A percentile compares a stretch with the other conserved stretches of the same genome.
These are phyloP conservation scores for Morone saxatilis DNA, from an alignment of 2,113 vertebrate species.

Conservation along the genomic window DNA sequence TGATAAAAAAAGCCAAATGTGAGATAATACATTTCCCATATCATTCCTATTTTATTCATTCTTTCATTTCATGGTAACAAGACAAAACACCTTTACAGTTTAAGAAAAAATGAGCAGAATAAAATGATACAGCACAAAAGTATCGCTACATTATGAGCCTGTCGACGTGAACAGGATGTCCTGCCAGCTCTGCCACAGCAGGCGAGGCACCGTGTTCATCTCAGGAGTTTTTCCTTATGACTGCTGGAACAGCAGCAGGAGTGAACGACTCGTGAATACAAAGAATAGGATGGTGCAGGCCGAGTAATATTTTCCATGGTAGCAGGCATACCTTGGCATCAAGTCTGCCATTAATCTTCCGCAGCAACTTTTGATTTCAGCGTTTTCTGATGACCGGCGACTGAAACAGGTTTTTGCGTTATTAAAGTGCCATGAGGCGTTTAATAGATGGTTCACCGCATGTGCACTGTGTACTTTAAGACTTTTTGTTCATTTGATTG, in stretches of 20 bases:
- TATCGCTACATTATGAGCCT: slow-evolving; percentile 1
- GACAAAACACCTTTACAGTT: neutral
- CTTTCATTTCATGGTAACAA: neutral
- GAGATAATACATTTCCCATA: neutral
- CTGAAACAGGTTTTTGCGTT: slow-evolving; percentile 26
- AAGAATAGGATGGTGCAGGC: slow-evolving; percentile 2
- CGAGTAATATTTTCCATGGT: slow-evolving; percentile 21
- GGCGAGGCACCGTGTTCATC: neutral
- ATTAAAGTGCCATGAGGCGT: slow-evolving; percentile 29
- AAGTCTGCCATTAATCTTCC: neutral
- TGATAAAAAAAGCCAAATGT: neutral
- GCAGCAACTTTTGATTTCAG: neutral
- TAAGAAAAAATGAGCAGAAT: neutral
- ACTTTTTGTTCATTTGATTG: slow-evolving; percentile 9
- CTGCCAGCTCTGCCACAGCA: slow-evolving; percentile 39
- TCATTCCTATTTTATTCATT: neutral
- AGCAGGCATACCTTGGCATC: neutral
- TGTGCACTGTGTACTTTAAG: neutral
- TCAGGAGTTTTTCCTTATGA: slow-evolving; percentile 12
- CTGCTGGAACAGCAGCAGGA: slow-evolving; percentile 14
- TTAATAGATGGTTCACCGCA: slow-evolving; percentile 38
- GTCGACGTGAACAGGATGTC: slow-evolving; percentile 35
- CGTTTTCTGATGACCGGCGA: slow-evolving; percentile 16
- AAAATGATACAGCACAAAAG: neutral
- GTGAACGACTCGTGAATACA: slow-evolving; percentile 17